Conservation (phyloP, 2,888 invertebrate genomes). For the Kuschelorhynchus macadamiae region DNA sequence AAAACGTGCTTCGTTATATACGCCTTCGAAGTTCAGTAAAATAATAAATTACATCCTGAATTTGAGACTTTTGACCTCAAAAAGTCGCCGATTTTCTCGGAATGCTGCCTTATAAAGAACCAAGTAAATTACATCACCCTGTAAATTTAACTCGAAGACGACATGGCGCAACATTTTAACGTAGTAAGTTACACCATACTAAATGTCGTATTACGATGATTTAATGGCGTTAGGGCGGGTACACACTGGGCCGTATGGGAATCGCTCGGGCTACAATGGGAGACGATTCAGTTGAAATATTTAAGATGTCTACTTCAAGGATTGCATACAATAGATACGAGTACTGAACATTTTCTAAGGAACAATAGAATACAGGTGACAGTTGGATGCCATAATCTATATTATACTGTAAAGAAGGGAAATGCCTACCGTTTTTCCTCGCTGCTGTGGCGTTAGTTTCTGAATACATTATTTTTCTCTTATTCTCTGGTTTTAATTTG, state of each 20-base stretch:
- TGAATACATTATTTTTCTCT: too few relatives aligned
- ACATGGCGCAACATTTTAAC: conserved; percentile 43
- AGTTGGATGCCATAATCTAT: too few relatives aligned
- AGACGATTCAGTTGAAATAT: conserved; percentile 32
- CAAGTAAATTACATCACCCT: conserved; percentile 38
- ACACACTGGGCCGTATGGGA: conserved; percentile 42
- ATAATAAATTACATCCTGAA: conserved; percentile 1
- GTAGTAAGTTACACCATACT: conserved; percentile 44
- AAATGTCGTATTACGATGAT: conserved; percentile 50
- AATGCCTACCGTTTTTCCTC: too few relatives aligned
- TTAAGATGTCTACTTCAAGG: conserved; percentile 7
- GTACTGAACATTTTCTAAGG: neutral
- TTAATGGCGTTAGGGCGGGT: conserved; percentile 43
- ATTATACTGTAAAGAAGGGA: too few relatives aligned
- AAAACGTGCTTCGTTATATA: neutral
- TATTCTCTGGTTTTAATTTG: too few relatives aligned
- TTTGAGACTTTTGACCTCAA: conserved; percentile 35
- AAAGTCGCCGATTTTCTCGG: conserved; percentile 20
- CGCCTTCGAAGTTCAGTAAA: neutral
- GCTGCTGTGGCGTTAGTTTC: too few relatives aligned
- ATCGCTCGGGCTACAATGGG: conserved; percentile 35
- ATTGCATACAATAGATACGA: neutral
- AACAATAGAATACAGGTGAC: neutral
- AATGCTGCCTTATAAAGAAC: conserved; percentile 41
- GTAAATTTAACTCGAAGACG: conserved; percentile 32